These are phyloP conservation scores for Apamea monoglypha DNA, from an alignment of 2,888 invertebrate species.

Conservation along the genomic window DNA sequence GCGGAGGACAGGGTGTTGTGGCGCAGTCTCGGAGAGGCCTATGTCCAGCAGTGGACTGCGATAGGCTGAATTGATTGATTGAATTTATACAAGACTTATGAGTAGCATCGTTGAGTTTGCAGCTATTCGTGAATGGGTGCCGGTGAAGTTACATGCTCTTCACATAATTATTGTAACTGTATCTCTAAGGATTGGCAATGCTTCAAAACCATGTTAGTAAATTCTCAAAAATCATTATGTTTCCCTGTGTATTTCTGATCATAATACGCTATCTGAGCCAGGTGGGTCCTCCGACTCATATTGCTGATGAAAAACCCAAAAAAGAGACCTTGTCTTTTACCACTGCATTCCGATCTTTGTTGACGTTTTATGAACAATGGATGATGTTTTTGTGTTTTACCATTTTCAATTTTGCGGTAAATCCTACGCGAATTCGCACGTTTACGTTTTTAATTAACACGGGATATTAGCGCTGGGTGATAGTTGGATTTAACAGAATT, in stretches of 20 bases:
- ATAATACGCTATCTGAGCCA: neutral
- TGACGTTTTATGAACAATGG: neutral
- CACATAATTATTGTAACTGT: neutral
- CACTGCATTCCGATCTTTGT: neutral
- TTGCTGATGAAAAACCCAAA: neutral
- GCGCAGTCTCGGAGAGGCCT: no score
- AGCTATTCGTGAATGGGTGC: no score
- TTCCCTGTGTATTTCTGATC: neutral
- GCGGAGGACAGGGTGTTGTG: no score
- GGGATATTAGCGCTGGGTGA: neutral
- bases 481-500: neutral
- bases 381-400: neutral
- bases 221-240: neutral
- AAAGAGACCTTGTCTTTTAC: neutral
- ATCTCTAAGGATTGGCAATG: neutral
- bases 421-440: neutral
- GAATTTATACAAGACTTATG: no score
- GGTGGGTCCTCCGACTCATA: neutral
- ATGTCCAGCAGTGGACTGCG: no score
- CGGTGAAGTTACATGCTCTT: neutral
- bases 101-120: neutral
- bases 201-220: neutral
- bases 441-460: conserved; percentile 5
- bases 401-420: neutral
- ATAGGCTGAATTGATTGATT: no score